Conservation (phyloP, 2,113 vertebrate species). For the Athene cunicularia region DNA sequence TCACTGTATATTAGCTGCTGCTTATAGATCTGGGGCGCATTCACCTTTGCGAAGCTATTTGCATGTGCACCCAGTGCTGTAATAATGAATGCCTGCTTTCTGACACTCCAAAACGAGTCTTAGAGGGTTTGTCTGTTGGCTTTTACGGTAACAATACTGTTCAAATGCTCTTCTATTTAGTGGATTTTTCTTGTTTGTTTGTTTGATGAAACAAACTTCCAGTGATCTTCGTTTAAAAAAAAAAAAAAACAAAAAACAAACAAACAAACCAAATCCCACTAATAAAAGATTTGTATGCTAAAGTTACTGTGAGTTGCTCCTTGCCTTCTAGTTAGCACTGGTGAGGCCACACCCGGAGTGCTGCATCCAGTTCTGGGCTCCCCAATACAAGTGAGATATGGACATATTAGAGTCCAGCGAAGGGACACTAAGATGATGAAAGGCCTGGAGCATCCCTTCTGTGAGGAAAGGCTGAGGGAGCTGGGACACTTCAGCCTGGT, state of each 20-base stretch:
- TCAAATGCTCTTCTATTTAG: background rate
- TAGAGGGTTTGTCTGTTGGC: too few species aligned
- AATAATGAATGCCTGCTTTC: too few species aligned
- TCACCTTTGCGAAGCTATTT: too few species aligned
- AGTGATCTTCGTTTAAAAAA: background rate
- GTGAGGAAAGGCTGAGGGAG: background rate
- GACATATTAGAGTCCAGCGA: background rate
- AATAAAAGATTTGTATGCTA: background rate
- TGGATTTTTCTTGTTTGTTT: background rate
- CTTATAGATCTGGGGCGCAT: too few species aligned
- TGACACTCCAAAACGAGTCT: too few species aligned
- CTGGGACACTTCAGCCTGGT: background rate
- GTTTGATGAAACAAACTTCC: background rate
- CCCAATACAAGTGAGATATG: background rate
- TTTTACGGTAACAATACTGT: background rate
- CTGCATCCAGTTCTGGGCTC: background rate
- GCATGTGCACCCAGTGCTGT: too few species aligned
- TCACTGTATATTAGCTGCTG: too few species aligned
- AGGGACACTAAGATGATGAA: background rate
- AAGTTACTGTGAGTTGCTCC: background rate
- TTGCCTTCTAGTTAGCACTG: background rate
- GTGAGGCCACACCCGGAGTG: background rate
- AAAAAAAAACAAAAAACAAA: rapidly evolving
- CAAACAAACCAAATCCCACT: background rate
- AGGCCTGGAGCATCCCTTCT: background rate